Conservation (phyloP, 2,888 invertebrate genomes). For the Cantharis nigra region DNA sequence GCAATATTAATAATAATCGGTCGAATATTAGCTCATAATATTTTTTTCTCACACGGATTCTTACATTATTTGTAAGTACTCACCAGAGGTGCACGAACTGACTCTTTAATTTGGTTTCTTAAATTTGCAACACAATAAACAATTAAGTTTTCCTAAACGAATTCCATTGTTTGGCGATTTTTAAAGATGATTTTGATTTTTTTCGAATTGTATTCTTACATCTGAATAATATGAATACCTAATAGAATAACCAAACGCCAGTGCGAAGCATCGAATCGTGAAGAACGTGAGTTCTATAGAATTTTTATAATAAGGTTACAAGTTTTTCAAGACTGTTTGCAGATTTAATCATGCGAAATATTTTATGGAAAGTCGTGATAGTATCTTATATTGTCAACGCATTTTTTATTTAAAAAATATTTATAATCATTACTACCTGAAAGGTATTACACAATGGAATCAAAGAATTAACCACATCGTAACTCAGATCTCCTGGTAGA, state of each 20-base stretch:
- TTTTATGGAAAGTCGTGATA: constrained; percentile 29
- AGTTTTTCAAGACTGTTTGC: constrained; percentile 27
- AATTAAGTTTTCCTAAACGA: constrained; percentile 2
- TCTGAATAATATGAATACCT: constrained; percentile 24
- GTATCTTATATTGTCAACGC: constrained; percentile 27
- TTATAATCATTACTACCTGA: background rate
- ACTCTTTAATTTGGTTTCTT: background rate
- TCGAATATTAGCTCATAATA: background rate
- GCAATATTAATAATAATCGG: background rate
- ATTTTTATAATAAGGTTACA: constrained; percentile 29
- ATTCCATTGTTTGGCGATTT: constrained; percentile 1
- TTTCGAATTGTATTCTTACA: constrained; percentile 9
- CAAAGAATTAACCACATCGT: background rate
- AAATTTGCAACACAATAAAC: constrained; percentile 4
- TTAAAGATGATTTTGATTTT: constrained; percentile 8
- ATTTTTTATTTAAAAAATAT: constrained; percentile 6
- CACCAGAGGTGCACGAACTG: background rate
- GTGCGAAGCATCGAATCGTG: constrained; percentile 26
- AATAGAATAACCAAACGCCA: constrained; percentile 27
- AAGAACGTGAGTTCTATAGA: constrained; percentile 28
- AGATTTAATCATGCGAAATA: constrained; percentile 31
- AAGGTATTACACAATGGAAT: background rate
- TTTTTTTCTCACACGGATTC: background rate
- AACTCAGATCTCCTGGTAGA: background rate
- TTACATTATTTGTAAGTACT: background rate